These are phyloP conservation scores for Paelopatides confundens DNA, from an alignment of 53 echinoderm and acorn worm species.

Conservation along the genomic window DNA sequence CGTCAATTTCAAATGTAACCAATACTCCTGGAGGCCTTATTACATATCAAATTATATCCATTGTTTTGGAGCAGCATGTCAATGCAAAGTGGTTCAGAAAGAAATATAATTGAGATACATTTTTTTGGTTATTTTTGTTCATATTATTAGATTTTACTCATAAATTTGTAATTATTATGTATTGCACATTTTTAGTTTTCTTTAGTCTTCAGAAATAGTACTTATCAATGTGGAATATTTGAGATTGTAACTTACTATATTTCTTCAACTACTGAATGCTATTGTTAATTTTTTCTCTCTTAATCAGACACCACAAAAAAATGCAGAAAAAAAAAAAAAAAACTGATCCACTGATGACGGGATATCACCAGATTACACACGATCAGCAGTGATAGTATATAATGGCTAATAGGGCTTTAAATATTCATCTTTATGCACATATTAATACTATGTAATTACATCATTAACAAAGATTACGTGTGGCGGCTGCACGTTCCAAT, in stretches of 20 bases:
- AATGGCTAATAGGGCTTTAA: conserved; percentile 24
- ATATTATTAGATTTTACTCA: neutral
- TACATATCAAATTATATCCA: neutral
- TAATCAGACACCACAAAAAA: conserved; percentile 31
- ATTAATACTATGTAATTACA: conserved; percentile 34
- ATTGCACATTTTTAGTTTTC: conserved; percentile 34
- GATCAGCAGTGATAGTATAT: conserved; percentile 41
- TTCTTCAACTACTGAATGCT: neutral
- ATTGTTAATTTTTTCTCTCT: neutral
- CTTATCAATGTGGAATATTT: conserved; percentile 31
- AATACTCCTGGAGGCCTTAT: no score
- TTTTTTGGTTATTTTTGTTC: neutral
- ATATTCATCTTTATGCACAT: conserved; percentile 22
- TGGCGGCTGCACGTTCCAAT: neutral
- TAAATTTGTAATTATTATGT: conserved; percentile 7
- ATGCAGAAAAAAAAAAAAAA: conserved; percentile 25
- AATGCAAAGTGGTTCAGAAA: neutral
- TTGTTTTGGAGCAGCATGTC: neutral
- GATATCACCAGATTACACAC: conserved; percentile 30
- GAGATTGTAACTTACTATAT: neutral
- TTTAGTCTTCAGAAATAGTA: conserved; percentile 33
- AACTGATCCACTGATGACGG: conserved; percentile 10
- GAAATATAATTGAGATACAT: conserved; percentile 29
- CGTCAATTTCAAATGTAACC: no score
- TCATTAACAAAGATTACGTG: conserved; percentile 28